A percentile compares a stretch with the other conserved stretches of the same genome.
phyloP scores from a whole-genome alignment of 1,140 invertebrate genomes.

The Cheumatopsyche charites region DNA sequence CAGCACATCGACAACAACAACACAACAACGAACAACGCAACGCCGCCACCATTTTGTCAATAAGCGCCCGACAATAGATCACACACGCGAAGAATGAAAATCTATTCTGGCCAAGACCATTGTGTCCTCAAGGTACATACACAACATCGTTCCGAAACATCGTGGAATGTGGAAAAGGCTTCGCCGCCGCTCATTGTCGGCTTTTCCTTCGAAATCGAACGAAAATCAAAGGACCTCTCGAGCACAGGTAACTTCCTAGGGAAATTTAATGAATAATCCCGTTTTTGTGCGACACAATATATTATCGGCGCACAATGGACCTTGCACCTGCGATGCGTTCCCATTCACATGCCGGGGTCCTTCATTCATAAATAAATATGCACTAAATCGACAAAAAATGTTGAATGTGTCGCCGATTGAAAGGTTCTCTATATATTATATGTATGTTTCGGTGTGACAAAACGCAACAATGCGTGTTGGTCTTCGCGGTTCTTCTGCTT shows the following conservation, averaged over 20 bases:
- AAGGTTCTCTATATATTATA: slow-evolving; percentile 4
- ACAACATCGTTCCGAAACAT: slow-evolving; percentile 31
- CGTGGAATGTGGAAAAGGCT: slow-evolving; percentile 37
- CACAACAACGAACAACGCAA: too few relatives aligned
- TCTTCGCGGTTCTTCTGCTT: too few relatives aligned
- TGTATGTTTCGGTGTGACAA: slow-evolving; percentile 45
- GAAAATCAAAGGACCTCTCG: slow-evolving; percentile 42
- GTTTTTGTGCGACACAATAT: slow-evolving; percentile 33
- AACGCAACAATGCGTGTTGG: slow-evolving; percentile 33
- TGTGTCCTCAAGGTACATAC: slow-evolving; percentile 30
- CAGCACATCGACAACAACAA: not conserved
- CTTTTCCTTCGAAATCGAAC: slow-evolving; percentile 31
- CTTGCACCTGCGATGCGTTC: slow-evolving; percentile 36
- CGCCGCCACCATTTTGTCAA: slow-evolving; percentile 23
- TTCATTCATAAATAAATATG: slow-evolving; percentile 48
- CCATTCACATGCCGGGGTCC: slow-evolving; percentile 39
- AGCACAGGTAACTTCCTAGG: slow-evolving; percentile 34
- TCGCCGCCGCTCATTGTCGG: slow-evolving; percentile 34
- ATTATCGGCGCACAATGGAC: slow-evolving; percentile 32
- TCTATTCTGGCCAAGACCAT: slow-evolving; percentile 35
- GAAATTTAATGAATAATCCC: slow-evolving; percentile 46
- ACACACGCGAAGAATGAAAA: slow-evolving; percentile 40
- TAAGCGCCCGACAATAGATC: slow-evolving; percentile 40
- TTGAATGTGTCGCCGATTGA: slow-evolving; percentile 20
- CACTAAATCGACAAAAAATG: slow-evolving; percentile 40